Base-by-base conservation (phyloP, 1,140 invertebrate genomes). In the Samia ricini region DNA sequence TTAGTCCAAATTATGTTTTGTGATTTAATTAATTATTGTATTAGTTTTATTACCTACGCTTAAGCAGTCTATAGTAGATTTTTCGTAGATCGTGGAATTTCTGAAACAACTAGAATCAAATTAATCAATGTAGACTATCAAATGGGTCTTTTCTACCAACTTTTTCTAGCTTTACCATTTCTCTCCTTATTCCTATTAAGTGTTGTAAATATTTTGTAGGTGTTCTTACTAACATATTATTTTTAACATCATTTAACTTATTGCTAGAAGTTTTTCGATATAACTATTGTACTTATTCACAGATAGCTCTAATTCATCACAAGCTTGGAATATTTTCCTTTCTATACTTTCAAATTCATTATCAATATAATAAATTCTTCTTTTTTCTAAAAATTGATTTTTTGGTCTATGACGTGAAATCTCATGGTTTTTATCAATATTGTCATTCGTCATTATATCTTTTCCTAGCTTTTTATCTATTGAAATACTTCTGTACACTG, bases 141-240 rank as follows among this genome's bases (percentile, higher is more conserved):
- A 55, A 24, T 23, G 24, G 4, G 8, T 10, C 23, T 6, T 51
- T 51, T 20, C 20, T 42, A 42, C n/a, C 12, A 15, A 15, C 66
- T 54, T 54, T 67, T 42, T 70, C 72, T 15, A 42, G 69, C 62
- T 79, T 77, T 6, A 86, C 72, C 15, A 79, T 66, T 59, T 84
- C 76, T 59, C 75, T 77, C 63, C 87, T 67, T 60, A 88, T 68
- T 59, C 81, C 66, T 22, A 89, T 77, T 61, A 89, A 77, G 71
- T 87, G 78, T 58, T 88, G 79, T 20, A 89, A 71, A 75, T 86
- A 88, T 70, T 88, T 75, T 15, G 74, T 84, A 5, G 87, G 87
- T 8, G 79, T 79, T 24, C 72, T 69, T 23, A 22, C 56, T 15
- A 23, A 26, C 6, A 26, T 21, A 22, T 71, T 56, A 55, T 57